These are phyloP conservation scores for Coregonus suidteri DNA, from an alignment of 2,797 vertebrate genomes.

Conservation along the genomic window DNA sequence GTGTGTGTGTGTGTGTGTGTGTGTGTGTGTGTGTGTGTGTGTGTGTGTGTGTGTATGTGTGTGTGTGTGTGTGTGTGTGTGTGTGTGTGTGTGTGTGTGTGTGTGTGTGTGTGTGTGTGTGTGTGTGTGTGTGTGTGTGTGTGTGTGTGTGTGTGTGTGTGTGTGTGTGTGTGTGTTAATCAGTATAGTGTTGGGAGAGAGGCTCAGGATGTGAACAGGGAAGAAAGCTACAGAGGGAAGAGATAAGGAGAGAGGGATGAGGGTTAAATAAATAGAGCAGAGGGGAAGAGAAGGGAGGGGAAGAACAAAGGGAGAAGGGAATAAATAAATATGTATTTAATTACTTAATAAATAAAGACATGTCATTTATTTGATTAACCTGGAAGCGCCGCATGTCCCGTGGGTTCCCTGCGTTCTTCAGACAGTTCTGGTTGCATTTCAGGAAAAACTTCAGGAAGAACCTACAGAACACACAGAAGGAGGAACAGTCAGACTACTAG, in stretches of 20 bases:
- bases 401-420: constrained; percentile 99
- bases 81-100: too few species aligned
- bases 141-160: constrained; percentile 4
- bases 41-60: not conserved
- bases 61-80: not conserved
- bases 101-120: not conserved
- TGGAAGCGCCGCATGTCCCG: constrained; percentile 99
- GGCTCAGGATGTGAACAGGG: too few species aligned
- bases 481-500: not conserved
- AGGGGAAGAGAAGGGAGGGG: constrained; percentile 6
- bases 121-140: not conserved
- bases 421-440: constrained; percentile 99
- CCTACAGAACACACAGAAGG: constrained; percentile 73
- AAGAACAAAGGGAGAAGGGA: not conserved
- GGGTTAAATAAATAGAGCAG: constrained; percentile 17
- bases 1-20: not conserved
- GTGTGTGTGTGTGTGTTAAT: too few species aligned
- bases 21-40: not conserved
- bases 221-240: too few species aligned
- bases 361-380: constrained; percentile 67
- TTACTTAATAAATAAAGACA: not conserved
- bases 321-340: too few species aligned
- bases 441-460: constrained; percentile 99
- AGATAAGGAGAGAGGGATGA: not conserved
- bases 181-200: too few species aligned